phyloP scores from a whole-genome alignment of 2,113 vertebrate species.

The Corythoichthys haematopterus region DNA sequence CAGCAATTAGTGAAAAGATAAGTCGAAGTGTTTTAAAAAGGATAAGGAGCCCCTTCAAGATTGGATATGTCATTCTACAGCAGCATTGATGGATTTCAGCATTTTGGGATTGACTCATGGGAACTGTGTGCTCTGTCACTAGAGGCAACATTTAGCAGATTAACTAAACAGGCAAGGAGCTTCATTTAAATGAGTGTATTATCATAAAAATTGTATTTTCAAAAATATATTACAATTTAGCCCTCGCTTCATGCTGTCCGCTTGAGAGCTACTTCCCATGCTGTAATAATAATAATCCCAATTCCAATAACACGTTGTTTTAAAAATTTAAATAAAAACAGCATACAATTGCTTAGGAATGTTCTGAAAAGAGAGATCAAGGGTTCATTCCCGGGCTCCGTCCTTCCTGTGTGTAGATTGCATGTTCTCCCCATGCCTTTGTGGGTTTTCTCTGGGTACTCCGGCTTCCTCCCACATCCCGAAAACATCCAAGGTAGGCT shows the following conservation, averaged over 20 bases:
- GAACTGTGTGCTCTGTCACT: slow-evolving; percentile 26
- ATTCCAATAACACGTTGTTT: too few species aligned
- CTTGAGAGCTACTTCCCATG: slow-evolving; percentile 14
- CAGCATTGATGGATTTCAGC: slow-evolving; percentile 52
- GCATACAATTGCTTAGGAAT: too few species aligned
- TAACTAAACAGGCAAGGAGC: slow-evolving; percentile 36
- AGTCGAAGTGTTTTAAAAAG: slow-evolving; percentile 49
- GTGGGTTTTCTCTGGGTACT: too few species aligned
- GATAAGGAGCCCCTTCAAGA: slow-evolving; percentile 52
- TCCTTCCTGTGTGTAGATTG: too few species aligned
- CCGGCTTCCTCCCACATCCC: too few species aligned
- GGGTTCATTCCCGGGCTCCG: too few species aligned
- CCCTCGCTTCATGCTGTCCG: slow-evolving; percentile 16
- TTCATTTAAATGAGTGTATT: slow-evolving; percentile 40
- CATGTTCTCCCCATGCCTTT: too few species aligned
- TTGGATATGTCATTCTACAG: slow-evolving; percentile 46
- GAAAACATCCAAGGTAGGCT: too few species aligned
- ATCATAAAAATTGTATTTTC: slow-evolving; percentile 22
- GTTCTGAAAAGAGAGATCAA: too few species aligned
- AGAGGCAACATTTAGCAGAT: slow-evolving; percentile 49
- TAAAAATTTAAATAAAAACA: too few species aligned
- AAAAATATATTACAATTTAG: slow-evolving; percentile 28
- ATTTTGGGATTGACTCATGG: slow-evolving; percentile 44
- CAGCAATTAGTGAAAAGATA: slow-evolving; percentile 57
- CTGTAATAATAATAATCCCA: neutral